Evolutionary conservation across 2,888 invertebrate genomes (phyloP), one percentile per base, ranked within the genome.

Genomic region (Eudasyphora cyanicolor): DNA sequence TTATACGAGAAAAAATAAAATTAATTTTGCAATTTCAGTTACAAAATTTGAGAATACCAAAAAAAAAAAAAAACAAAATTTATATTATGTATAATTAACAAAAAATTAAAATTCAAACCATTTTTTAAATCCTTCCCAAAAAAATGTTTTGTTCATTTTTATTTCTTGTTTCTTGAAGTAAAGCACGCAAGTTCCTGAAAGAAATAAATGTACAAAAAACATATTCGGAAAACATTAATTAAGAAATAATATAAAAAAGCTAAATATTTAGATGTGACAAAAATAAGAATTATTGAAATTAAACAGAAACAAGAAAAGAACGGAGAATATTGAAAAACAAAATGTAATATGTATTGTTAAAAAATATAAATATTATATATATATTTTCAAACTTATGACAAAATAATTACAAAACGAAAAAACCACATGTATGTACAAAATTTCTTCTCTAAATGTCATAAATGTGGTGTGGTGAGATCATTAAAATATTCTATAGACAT

Each of bases 181-280:
- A 89, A 89, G 89, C 89, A 89, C 89, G 90, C 87, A 87, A 90
- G 89, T 89, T 89, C 89, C 89, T 89, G 89, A 87, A 86, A 88
- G 71, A 76, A n/a, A n/a, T n/a, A n/a, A 78, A 80, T 77, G 77
- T 83, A 80, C 80, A 80, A 77, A 62, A 62, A 79, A n/a, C n/a
- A 71, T 32, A 57, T 69, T 60, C 10, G 69, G 69, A 29, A 32
- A 35, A 38, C 24, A 54, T 6, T 19, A 24, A 51, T 70, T 51
- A 29, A 54, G 51, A n/a, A 69, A 60, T 14, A 45, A 2, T 51
- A 27, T 42, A 7, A 42, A 35, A 67, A 62, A 71, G 69, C 45
- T n/a, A n/a, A 85, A 76, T 76, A 49, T 45, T 14, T 45, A 49
- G 35, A 73, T 76, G 74, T 32, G 21, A n/a, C 69, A 76, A 51